Base-by-base conservation (phyloP, 2,113 vertebrate species). In the Xiphophorus maculatus region DNA sequence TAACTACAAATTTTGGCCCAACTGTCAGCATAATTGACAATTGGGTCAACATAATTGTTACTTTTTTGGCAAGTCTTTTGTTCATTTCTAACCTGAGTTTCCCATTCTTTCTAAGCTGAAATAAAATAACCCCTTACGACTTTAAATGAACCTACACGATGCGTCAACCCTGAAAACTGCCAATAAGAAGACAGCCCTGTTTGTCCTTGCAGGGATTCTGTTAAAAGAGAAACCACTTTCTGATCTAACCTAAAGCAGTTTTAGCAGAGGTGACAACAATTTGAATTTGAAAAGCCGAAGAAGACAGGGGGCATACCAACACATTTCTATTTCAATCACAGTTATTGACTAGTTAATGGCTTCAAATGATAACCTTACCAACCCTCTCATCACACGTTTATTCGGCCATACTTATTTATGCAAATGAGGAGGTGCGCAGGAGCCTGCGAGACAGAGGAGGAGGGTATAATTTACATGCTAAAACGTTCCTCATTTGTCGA, bases 391-490 rank as follows among this genome's bases (percentile, higher is more conserved):
- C 27, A 15, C 78, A 77, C 67, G 29, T 65, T 74, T 42, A 79
- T 73, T 66, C 76, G 35, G 73, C n/a, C 14, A 48, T 71, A 69
- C 75, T 66, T 71, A 66, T 73, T 66, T 33, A 83, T 80, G 85
- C 84, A 85, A 81, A 91, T 76, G 51, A 71, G 80, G 62, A 71
- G 75, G 71, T 62, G 42, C 62, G 75, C 64, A 40, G 66, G 73
- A 54, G 73, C 22, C 3, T 37, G 65, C 12, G 65, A 69, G 68
- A 37, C 63, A 27, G 66, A 63, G 42, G 8, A 4, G 58, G 65
- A 37, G 63, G 35, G 71, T 35, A 17, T 76, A 5, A 78, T 91
- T 87, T 82, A 74, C 84, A 88, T 83, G 70, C 32, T 80, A 80
- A 87, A 87, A 86, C 14, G 29, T 66, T 76, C 75, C 22, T 67